Evolutionary conservation across 2,888 invertebrate species (phyloP).

Genomic region (Amaurobius ferox): DNA sequence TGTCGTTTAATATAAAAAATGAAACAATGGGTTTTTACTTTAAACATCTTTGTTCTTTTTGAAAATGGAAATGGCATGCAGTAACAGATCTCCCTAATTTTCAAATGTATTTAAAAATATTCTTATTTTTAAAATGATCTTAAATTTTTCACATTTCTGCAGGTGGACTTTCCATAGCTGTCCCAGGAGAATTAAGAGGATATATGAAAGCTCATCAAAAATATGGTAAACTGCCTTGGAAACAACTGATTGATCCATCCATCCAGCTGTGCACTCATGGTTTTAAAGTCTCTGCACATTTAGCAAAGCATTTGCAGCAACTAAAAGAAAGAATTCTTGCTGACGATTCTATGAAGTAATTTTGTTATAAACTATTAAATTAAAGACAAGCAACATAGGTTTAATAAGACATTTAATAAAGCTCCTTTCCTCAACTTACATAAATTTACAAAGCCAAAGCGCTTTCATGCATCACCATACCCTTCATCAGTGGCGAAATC

Average conservation of each 20-base stretch:
- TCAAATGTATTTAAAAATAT: slow-evolving; percentile 80
- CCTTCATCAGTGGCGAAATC: no score
- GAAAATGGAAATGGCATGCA: slow-evolving; percentile 76
- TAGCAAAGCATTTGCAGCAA: slow-evolving; percentile 64
- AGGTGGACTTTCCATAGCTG: slow-evolving; percentile 83
- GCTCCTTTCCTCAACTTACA: no score
- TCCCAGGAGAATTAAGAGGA: slow-evolving; percentile 93
- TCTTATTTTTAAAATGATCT: slow-evolving; percentile 74
- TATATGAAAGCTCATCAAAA: slow-evolving; percentile 86
- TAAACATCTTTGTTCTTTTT: no score
- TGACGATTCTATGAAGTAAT: slow-evolving; percentile 52
- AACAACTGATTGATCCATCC: slow-evolving; percentile 86
- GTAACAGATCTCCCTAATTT: slow-evolving; percentile 84
- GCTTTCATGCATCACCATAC: no score
- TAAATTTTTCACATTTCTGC: not conserved
- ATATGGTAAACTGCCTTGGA: slow-evolving; percentile 88
- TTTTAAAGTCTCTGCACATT: slow-evolving; percentile 81
- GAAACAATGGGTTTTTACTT: no score
- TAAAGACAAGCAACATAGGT: no score
- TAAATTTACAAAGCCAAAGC: no score
- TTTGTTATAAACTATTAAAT: no score
- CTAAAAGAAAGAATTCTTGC: slow-evolving; percentile 79
- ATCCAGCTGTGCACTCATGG: slow-evolving; percentile 87
- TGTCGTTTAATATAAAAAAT: no score
- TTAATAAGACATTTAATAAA: no score